These are phyloP conservation scores for Nycteola revayana DNA, from an alignment of 2,888 invertebrate species.

Conservation along the genomic window DNA sequence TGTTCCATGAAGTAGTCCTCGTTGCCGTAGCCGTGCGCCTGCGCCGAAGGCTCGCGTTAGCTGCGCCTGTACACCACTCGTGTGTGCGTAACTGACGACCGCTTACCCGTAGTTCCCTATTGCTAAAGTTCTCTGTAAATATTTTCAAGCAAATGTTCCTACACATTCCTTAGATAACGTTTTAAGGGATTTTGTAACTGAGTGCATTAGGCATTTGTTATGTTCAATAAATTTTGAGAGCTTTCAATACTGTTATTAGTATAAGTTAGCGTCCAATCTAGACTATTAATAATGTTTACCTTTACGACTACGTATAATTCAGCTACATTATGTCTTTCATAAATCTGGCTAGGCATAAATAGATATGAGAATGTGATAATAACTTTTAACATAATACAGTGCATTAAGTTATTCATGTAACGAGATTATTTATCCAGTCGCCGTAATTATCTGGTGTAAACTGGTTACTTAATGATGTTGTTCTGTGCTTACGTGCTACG, in stretches of 20 bases:
- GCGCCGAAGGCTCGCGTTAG: slow-evolving; percentile 39
- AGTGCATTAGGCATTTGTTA: no score
- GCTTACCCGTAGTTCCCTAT: slow-evolving; percentile 33
- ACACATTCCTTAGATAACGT: slow-evolving; percentile 14
- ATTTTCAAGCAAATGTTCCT: slow-evolving; percentile 20
- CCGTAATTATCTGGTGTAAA: slow-evolving; percentile 19
- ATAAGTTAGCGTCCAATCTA: no score
- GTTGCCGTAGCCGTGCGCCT: slow-evolving; percentile 37
- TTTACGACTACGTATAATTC: no score
- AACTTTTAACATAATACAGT: slow-evolving; percentile 14
- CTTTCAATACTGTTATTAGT: no score
- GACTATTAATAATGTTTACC: no score
- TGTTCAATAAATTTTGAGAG: no score
- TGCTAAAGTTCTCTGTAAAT: slow-evolving; percentile 30
- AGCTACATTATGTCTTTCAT: no score
- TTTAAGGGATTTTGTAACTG: slow-evolving; percentile 13
- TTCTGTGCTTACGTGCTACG: slow-evolving; percentile 10
- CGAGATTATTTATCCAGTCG: slow-evolving; percentile 18
- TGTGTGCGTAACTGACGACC: slow-evolving; percentile 49
- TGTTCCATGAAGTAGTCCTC: slow-evolving; percentile 53
- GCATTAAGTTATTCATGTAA: slow-evolving; percentile 19
- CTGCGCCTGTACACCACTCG: slow-evolving; percentile 36
- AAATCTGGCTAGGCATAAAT: slow-evolving; percentile 8
- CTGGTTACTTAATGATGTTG: slow-evolving; percentile 24
- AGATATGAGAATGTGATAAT: slow-evolving; percentile 9